phyloP scores from a whole-genome alignment of 2,113 vertebrate genomes.

The Vanacampus margaritifer region DNA sequence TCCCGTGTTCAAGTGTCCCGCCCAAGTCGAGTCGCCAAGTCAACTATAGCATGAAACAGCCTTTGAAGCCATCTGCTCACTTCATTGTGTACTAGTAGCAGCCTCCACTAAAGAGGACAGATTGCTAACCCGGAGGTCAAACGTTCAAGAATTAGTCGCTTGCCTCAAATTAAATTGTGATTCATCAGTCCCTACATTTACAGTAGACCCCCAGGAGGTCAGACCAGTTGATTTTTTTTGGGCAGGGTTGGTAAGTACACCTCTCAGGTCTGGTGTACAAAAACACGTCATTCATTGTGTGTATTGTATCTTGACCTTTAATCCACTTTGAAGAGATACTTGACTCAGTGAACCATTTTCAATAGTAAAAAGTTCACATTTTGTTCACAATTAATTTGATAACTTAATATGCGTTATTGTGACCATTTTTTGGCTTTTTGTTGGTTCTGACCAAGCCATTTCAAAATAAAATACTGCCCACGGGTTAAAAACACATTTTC shows the following conservation, averaged over 20 bases:
- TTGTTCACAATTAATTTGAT: no score
- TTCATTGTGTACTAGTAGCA: not conserved
- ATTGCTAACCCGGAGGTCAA: not conserved
- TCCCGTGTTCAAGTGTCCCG: not conserved
- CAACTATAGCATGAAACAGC: not conserved
- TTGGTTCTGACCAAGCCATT: no score
- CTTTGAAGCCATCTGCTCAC: conserved; percentile 6
- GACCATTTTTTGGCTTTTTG: no score
- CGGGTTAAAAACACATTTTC: no score
- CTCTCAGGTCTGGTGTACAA: not conserved
- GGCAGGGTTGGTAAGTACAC: not conserved
- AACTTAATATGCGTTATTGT: no score
- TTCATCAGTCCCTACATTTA: not conserved
- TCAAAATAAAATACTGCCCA: no score
- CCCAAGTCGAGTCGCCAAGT: not conserved
- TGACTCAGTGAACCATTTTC: no score
- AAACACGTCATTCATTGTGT: not conserved
- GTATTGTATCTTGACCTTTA: no score
- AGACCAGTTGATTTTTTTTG: not conserved
- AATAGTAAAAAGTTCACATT: no score
- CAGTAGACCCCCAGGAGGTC: not conserved
- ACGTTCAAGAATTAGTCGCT: not conserved
- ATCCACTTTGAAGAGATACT: no score
- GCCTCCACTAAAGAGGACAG: not conserved
- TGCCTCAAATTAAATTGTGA: not conserved